Conservation (phyloP, 1,140 invertebrate genomes). For the Camponotus vicinus region DNA sequence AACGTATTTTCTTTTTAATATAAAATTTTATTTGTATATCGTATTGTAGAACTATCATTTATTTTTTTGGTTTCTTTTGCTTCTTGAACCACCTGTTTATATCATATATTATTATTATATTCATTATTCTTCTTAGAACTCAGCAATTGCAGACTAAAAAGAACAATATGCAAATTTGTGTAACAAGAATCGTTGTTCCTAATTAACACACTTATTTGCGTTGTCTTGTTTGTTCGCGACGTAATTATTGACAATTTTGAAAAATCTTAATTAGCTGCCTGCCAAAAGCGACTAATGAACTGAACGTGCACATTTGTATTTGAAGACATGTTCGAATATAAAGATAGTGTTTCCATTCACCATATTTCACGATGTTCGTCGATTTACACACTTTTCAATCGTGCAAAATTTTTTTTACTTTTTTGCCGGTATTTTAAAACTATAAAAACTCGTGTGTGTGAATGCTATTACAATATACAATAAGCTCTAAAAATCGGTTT, state of each 20-base stretch:
- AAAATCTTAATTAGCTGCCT: slow-evolving; percentile 42
- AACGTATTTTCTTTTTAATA: too few species aligned
- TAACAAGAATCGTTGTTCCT: background rate
- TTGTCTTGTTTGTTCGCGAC: slow-evolving; percentile 26
- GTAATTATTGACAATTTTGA: slow-evolving; percentile 36
- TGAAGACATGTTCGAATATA: background rate
- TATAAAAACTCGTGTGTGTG: background rate
- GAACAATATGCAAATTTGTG: too few species aligned
- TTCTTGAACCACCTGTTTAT: background rate
- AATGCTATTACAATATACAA: background rate
- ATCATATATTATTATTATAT: too few species aligned
- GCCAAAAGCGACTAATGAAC: slow-evolving; percentile 45
- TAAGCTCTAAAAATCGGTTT: background rate
- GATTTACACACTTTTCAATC: background rate
- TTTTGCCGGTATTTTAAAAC: background rate
- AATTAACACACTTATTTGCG: slow-evolving; percentile 25
- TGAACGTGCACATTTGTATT: slow-evolving; percentile 5
- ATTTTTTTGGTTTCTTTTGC: background rate
- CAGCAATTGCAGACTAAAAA: too few species aligned
- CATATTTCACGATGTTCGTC: background rate
- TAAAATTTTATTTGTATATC: too few species aligned
- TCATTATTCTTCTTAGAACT: too few species aligned
- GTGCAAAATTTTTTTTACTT: background rate
- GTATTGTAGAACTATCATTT: too few species aligned
- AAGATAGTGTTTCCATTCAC: background rate